phyloP scores from a whole-genome alignment of 2,888 invertebrate genomes.

The Melanophora roralis region DNA sequence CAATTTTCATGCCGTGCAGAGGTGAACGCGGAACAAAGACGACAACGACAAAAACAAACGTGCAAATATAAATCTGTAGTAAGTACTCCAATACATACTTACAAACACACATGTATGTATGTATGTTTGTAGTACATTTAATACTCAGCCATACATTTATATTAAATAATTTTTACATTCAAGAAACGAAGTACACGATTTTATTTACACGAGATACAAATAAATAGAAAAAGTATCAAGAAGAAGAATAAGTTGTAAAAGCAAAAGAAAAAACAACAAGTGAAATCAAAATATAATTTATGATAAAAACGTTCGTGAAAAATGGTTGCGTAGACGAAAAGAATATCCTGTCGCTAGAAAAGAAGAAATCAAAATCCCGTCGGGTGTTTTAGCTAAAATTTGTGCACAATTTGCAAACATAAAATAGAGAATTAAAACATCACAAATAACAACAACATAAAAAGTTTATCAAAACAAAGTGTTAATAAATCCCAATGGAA shows the following conservation, averaged over 20 bases:
- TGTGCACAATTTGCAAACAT: constrained; percentile 29
- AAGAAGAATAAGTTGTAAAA: constrained; percentile 56
- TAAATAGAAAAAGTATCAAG: constrained; percentile 19
- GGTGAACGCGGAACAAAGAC: constrained; percentile 76
- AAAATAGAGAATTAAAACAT: constrained; percentile 1
- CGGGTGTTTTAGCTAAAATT: constrained; percentile 31
- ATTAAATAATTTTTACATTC: constrained; percentile 24
- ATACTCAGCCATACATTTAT: not conserved
- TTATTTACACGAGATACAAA: constrained; percentile 59
- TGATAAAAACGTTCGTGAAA: constrained; percentile 63
- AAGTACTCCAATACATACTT: not conserved
- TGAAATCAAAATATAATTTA: constrained; percentile 58
- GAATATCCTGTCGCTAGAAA: constrained; percentile 47
- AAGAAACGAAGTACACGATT: constrained; percentile 56
- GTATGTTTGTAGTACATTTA: not conserved
- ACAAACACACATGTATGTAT: not conserved
- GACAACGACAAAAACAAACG: constrained; percentile 63
- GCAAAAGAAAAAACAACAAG: constrained; percentile 49
- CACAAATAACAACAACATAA: not conserved
- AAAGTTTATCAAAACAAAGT: not conserved
- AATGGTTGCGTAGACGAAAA: constrained; percentile 58
- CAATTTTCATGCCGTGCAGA: constrained; percentile 78
- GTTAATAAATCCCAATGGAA: not conserved
- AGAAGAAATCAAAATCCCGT: constrained; percentile 55
- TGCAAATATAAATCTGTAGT: constrained; percentile 44